Base-by-base conservation (phyloP, 2,113 vertebrate species). In the Coptodon bakossiorum region DNA sequence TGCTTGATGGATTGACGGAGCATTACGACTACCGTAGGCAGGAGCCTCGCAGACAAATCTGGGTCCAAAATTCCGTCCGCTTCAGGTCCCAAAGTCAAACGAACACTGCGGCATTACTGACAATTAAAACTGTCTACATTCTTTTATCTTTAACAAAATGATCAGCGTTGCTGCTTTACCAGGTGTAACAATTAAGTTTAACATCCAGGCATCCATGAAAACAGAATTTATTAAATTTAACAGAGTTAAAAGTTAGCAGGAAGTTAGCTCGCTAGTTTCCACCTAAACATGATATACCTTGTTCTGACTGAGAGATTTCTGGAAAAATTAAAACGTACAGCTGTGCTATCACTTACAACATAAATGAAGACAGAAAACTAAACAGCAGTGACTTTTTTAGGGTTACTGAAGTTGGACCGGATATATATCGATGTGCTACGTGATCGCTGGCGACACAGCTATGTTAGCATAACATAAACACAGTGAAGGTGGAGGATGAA, bases 41-140 rank as follows among this genome's bases (percentile, higher is more conserved):
- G 14, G 57, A 61, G 8, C 57, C 27, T 31, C 3, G 2, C 9
- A 14, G 57, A 61, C 8, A 2, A 61, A 61, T 61, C 14, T 61
- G 29, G 8, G 57, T 61, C 29, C 57, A 61, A 61, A 61, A 61
- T 4, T 61, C 57, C 8, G 3, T 34, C 2, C 0, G 0, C 1
- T 19, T 61, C 27, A 56, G 22, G 54, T 56, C 22, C 5, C 12
- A 56, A 27, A 57, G 54, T 57, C 54, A 57, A 57, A 57, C 6
- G 0, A 57, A 57, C 54, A 57, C 22, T 3, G 54, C 12, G 0
- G 54, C 22, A 57, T 57, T 7, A 57, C 54, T 57, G 12, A 57
- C 22, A 57, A 22, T 57, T 57, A 27, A 57, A 57, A 14, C 54
- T 14, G 54, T 14, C 22, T 57, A 8, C 0, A 57, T 57, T 57